Evolutionary conservation across 2,888 invertebrate species (phyloP).

Genomic region (Chrysodeixis includens): DNA sequence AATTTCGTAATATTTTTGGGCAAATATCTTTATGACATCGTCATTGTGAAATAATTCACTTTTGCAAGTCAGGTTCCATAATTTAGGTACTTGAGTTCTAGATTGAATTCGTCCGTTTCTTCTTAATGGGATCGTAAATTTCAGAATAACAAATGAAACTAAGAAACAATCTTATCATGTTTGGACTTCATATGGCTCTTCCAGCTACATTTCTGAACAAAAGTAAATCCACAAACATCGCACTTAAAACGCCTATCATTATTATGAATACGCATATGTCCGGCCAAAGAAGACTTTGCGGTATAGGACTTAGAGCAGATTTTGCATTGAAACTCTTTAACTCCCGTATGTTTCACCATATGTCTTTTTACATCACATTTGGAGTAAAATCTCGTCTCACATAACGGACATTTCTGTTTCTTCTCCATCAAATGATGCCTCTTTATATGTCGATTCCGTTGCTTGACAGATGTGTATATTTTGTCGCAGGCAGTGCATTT

Average conservation of each 20-base stretch:
- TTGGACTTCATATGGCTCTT: conserved; percentile 49
- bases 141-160: no score
- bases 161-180: no score
- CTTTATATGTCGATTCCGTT: conserved; percentile 38
- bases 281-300: conserved; percentile 61
- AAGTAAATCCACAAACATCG: conserved; percentile 41
- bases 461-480: conserved; percentile 28
- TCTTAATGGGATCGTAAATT: no score
- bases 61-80: no score
- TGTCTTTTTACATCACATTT: conserved; percentile 33
- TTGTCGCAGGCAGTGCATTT: conserved; percentile 54
- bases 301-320: conserved; percentile 71
- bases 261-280: conserved; percentile 50
- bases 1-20: no score
- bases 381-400: no score
- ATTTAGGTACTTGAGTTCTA: no score
- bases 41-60: no score
- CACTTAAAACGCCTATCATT: conserved; percentile 52
- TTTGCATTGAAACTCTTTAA: conserved; percentile 76
- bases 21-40: no score
- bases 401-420: no score
- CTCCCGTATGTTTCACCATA: conserved; percentile 57
- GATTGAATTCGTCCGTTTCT: no score
- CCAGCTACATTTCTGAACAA: conserved; percentile 57
- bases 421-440: conserved; percentile 50